Base-by-base conservation (phyloP, 2,888 invertebrate genomes). In the Athalia rosae region DNA sequence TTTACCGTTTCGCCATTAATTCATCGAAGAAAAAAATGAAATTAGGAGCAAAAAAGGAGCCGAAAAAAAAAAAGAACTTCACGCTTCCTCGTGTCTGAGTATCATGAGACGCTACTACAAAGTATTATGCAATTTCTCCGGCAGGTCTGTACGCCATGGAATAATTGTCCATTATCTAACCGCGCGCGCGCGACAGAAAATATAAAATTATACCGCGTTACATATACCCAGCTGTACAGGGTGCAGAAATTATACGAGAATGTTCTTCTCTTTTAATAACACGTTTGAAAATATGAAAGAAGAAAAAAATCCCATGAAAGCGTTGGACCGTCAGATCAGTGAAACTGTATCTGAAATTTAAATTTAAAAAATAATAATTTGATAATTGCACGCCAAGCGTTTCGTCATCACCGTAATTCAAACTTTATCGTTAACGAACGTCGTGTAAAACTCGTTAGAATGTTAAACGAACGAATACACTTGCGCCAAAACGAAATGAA, bases 101-200 rank as follows among this genome's bases (percentile, higher is more conserved):
- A 69, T 43, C 8, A 11, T 48, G 15, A 53, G 48, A 53, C 41
- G 11, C n/a, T 28, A 58, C 71, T 50, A 13, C 58, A 45, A 58
- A 45, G 56, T 6, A 53, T 71, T 71, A 71, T 71, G 71, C 71
- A 71, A 71, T 58, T 71, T 58, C 58, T 45, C 28, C 28, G 1
- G 28, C 28, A 28, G 28, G 28, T 28, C 45, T 58, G n/a, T 58
- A 71, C 71, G 71, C 45, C 58, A 43, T 61, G 15, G 8, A 28
- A 71, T 71, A 58, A 71, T 71, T 71, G 71, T 71, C 15, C 45
- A 71, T 58, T 71, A 71, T 71, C 71, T 71, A 71, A 71, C 71
- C 71, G 43, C 43, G n/a, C n/a, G n/a, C 41, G 45, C 13, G 45
- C 43, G 45, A 58, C 28, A 71, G 45, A 58, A 28, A 28, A 28